Base-by-base conservation (phyloP, 92 coral and sea anemone species). In the Phymanthus crucifer region DNA sequence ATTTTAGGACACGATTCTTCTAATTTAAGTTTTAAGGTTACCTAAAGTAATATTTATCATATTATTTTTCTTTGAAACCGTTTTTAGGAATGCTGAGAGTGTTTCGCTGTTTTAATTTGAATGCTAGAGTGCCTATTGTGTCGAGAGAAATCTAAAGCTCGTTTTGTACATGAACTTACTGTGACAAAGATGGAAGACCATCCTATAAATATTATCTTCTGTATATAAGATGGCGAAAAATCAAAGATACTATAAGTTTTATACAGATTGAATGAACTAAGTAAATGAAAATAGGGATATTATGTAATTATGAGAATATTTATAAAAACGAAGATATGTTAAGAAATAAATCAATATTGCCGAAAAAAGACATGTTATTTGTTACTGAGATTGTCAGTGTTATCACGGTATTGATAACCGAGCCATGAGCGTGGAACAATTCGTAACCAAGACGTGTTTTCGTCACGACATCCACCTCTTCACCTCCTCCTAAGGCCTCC, bases 221-320 rank as follows among this genome's bases (percentile, higher is more conserved):
- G 68, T 61, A 61, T 27, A 61, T 61, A 61, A 29, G 0, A 27
- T 27, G 32, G 18, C 14, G 9, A 61, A 61, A 61, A 61, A 61
- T 61, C 3, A 61, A 27, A 61, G 34, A 61, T 26, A 61, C 7
- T 61, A 24, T 61, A 61, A 29, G 17, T 61, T 61, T 61, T 61
- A 61, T 69, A 54, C 24, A 58, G 67, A 23, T 38, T 74, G 19
- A 73, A 40, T 38, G 78, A 46, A 48, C 54, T 47, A 54, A n/a
- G 40, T 54, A 34, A 76, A n/a, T 10, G 14, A 21, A 32, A 52
- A 34, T 47, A 46, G 32, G 43, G 57, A 64, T 77, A 24, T 37
- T 19, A 61, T 77, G 81, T 77, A 77, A 65, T 37, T 61, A 40
- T 64, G 72, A 77, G 54, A 40, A 77, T 77, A 77, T 77, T 77